Evolutionary conservation across 1,140 invertebrate genomes (phyloP).

Genomic region (Lasioglossum baleicum): DNA sequence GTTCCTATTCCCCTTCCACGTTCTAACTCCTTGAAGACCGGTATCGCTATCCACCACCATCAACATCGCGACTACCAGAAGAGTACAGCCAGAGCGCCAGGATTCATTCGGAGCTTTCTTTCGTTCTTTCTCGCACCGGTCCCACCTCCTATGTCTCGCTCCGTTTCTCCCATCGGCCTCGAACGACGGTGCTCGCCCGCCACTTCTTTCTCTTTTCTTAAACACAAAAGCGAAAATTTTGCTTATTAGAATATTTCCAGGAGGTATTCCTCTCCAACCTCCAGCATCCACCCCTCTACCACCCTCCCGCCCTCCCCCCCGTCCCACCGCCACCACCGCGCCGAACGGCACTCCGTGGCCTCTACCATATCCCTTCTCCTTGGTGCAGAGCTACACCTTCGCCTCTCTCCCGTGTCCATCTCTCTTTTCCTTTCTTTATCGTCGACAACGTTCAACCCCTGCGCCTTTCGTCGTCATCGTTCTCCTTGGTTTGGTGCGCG

Average conservation of each 20-base stretch:
- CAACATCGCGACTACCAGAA: slow-evolving; percentile 60
- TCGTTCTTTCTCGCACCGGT: slow-evolving; percentile 36
- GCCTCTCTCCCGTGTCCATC: neutral
- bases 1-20: slow-evolving; percentile 17
- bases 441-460: slow-evolving; percentile 18
- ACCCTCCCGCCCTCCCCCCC: no score
- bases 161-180: slow-evolving; percentile 13
- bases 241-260: slow-evolving; percentile 78
- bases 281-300: slow-evolving; percentile 34
- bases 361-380: neutral
- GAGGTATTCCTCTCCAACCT: slow-evolving; percentile 34
- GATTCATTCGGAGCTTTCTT: slow-evolving; percentile 53
- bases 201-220: slow-evolving; percentile 78
- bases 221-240: slow-evolving; percentile 79
- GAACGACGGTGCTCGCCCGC: slow-evolving; percentile 41
- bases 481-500: slow-evolving; percentile 31
- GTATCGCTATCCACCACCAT: slow-evolving; percentile 58
- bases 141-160: neutral
- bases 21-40: slow-evolving; percentile 64
- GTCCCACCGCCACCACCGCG: no score
- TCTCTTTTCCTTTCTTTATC: slow-evolving; percentile 36
- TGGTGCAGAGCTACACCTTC: neutral
- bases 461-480: slow-evolving; percentile 32
- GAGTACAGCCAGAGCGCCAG: slow-evolving; percentile 47
- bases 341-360: no score